Base-by-base conservation (phyloP, 2,113 vertebrate genomes). In the Erpornis zantholeuca region DNA sequence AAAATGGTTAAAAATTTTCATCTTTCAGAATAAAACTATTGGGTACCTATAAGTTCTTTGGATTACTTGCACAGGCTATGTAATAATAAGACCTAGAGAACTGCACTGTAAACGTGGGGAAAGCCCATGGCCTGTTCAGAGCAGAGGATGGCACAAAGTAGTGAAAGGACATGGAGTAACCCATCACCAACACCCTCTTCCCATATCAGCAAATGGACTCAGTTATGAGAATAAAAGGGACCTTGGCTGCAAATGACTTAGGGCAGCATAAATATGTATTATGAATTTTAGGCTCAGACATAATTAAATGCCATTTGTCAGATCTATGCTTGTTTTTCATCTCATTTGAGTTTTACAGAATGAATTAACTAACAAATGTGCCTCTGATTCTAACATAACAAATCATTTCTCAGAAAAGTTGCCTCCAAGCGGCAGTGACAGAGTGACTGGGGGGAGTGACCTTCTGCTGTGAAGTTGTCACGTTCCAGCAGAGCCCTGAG, bases 321-420 rank as follows among this genome's bases (percentile, higher is more conserved):
- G 82, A 89, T 96, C 95, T 94, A 49, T 87, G 63, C 80, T 93
- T 94, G 92, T 82, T 96, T 93, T 95, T 95, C 90, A 87, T 95
- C 91, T 95, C 93, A 87, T 92, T 89, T 96, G 89, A 92, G 86
- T 96, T 87, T 95, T 89, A 70, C 66, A 54, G 61, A 94, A 86
- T 92, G 83, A 95, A 94, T 95, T 96, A 89, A 96, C 93, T 97
- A 95, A 97, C 89, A 94, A 96, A 92, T 79, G 73, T 68, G 80
- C 86, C 69, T 96, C 69, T 11, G 38, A 96, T 93, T 94, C 92
- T 86, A 92, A 80, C 89, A 80, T 94, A 96, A 96, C 91, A 96
- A 96, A 97, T 96, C 88, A 89, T 90, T 88, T 86, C 82, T 94
- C 92, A 72, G 83, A 85, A 90, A 85, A 88, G 52, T 73, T 82